Evolutionary conservation across 2,113 vertebrate species (phyloP), one percentile per base, ranked within the genome.

Genomic region (Larimichthys polyactis): DNA sequence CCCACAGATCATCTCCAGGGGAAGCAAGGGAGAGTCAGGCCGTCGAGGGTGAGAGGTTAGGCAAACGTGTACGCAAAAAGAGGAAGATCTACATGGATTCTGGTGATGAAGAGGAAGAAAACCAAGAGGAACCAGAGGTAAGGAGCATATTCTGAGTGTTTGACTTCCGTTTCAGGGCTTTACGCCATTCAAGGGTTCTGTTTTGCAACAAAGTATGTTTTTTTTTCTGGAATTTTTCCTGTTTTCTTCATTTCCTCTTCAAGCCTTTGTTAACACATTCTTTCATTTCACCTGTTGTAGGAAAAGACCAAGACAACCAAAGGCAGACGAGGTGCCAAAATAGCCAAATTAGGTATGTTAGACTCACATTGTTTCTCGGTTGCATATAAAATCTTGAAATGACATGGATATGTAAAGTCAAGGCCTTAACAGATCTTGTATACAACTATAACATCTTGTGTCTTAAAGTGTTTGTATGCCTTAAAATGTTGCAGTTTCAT

Each of bases 51-150:
- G 96, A 96, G 87, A 92, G 94, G 76, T 92, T 96, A n/a, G 94
- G 95, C 2, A 97, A 96, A 87, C 96, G 96, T 32, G 94, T 97
- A 48, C 91, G 96, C 62, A 97, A 95, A 91, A 98, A 97, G 94
- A 96, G 97, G 40, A 97, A 96, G 83, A 94, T 97, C 90, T 96
- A 96, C 68, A 95, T 97, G 96, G 97, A 97, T 80, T 97, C 96
- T 17, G 97, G 95, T 49, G 96, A 97, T 22, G 97, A 97, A n/a
- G 96, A 97, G 60, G 96, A 96, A 79, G 96, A 96, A 20, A 94
- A 96, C 40, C 95, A 94, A 76, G 96, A 97, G 52, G 96, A 97
- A 63, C 96, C 97, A 93, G 96, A 96, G 94, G 93, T 93, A n/a
- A 84, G 72, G 14, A 71, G 22, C 15, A 69, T 27, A 55, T 7